Conservation (phyloP, 2,888 invertebrate genomes). For the Caradrina clavipalpis region DNA sequence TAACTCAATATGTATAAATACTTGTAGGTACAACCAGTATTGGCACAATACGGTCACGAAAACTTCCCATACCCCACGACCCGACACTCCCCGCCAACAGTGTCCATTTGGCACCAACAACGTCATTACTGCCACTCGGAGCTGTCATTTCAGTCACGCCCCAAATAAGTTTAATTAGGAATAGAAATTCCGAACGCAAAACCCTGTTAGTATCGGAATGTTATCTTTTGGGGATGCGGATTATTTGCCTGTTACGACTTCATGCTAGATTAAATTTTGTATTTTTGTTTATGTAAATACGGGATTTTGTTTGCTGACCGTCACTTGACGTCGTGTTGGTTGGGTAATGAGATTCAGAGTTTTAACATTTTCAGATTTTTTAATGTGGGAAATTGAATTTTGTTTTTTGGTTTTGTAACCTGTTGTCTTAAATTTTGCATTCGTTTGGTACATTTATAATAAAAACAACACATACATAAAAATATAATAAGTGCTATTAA, state of each 20-base stretch:
- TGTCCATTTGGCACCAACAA: slow-evolving; percentile 72
- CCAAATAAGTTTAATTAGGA: slow-evolving; percentile 76
- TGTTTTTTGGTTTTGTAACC: neutral
- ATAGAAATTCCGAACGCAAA: slow-evolving; percentile 68
- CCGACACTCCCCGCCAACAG: slow-evolving; percentile 63
- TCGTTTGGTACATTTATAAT: too few relatives aligned
- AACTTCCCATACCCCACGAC: slow-evolving; percentile 51
- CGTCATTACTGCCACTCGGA: slow-evolving; percentile 68
- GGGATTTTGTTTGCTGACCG: slow-evolving; percentile 42
- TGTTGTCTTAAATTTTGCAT: too few relatives aligned
- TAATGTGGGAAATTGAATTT: neutral
- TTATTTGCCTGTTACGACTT: slow-evolving; percentile 45
- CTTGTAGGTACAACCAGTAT: slow-evolving; percentile 28
- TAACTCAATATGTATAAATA: slow-evolving; percentile 23
- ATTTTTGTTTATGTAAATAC: slow-evolving; percentile 57
- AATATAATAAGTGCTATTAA: too few relatives aligned
- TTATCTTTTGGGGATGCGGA: slow-evolving; percentile 48
- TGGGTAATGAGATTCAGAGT: slow-evolving; percentile 34
- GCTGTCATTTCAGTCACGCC: slow-evolving; percentile 71
- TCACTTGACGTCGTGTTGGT: slow-evolving; percentile 35
- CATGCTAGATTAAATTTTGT: slow-evolving; percentile 59
- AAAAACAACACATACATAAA: neutral
- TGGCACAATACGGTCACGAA: slow-evolving; percentile 52
- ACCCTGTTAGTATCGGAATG: slow-evolving; percentile 55
- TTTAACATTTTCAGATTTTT: slow-evolving; percentile 9